Conservation (phyloP, 2,113 vertebrate genomes). For the Peromyscus californicus region DNA sequence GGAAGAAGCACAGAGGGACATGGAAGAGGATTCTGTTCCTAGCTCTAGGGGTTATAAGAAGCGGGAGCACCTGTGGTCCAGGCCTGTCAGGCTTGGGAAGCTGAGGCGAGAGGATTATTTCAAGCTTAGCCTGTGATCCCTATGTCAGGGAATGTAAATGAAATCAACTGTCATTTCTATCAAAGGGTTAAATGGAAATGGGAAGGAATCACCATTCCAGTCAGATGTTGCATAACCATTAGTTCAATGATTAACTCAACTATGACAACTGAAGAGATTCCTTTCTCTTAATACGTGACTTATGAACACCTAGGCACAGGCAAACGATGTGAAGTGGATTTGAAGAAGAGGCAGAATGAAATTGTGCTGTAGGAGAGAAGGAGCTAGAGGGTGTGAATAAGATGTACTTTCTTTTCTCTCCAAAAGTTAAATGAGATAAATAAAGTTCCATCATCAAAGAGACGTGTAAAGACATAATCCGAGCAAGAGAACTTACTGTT, state of each 20-base stretch:
- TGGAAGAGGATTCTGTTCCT: not conserved
- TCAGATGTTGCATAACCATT: not conserved
- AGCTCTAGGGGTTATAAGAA: not conserved
- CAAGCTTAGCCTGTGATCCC: not conserved
- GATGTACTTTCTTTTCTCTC: not conserved
- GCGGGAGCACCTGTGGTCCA: not conserved
- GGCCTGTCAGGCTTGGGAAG: not conserved
- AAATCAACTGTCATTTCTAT: not conserved
- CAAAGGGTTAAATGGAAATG: not conserved
- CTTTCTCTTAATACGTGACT: not conserved
- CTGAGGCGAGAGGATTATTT: not conserved
- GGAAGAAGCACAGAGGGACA: not conserved
- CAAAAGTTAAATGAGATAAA: not conserved
- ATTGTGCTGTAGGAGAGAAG: not conserved
- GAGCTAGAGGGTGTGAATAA: not conserved
- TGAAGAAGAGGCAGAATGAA: not conserved
- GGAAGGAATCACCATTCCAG: not conserved
- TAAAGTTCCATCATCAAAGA: not conserved
- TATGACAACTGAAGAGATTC: too few species aligned
- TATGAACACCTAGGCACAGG: too few species aligned
- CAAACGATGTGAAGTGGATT: not conserved
- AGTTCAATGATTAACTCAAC: not conserved
- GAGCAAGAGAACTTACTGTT: not conserved
- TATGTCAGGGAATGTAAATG: not conserved
- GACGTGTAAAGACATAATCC: not conserved